These are phyloP conservation scores for Scaptomyza reducta DNA, from an alignment of 2,888 invertebrate genomes.

Conservation along the genomic window DNA sequence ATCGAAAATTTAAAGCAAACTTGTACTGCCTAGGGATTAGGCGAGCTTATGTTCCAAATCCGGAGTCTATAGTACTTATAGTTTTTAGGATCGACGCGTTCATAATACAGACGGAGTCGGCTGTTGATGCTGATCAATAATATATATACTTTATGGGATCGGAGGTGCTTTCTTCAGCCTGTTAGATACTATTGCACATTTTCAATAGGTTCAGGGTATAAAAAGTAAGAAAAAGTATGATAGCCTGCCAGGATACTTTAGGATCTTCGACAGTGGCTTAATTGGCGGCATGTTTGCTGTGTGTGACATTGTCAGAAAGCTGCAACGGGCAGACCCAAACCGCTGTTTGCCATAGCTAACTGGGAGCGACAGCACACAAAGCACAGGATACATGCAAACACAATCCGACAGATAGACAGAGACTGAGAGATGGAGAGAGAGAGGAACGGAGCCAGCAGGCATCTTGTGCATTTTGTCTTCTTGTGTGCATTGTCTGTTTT, in stretches of 20 bases:
- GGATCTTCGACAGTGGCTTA: conserved; percentile 40
- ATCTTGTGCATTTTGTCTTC: conserved; percentile 11
- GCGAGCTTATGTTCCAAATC: too few relatives aligned
- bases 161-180: too few relatives aligned
- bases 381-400: conserved; percentile 27
- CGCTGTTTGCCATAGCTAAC: conserved; percentile 48
- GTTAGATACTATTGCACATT: too few relatives aligned
- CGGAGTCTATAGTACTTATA: too few relatives aligned
- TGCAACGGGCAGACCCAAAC: conserved; percentile 17
- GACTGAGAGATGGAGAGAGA: neutral
- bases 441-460: neutral
- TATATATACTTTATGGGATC: too few relatives aligned
- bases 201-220: too few relatives aligned
- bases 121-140: too few relatives aligned
- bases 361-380: conserved; percentile 45
- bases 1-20: too few relatives aligned
- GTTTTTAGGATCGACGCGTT: too few relatives aligned
- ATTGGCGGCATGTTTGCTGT: conserved; percentile 52
- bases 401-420: conserved; percentile 10
- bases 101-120: too few relatives aligned
- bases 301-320: conserved; percentile 35
- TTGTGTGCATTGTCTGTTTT: neutral
- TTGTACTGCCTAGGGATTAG: too few relatives aligned
- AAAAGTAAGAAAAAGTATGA: neutral
- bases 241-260: conserved; percentile 9